These are phyloP conservation scores for Griposia aprilina DNA, from an alignment of 2,888 invertebrate species.

Conservation along the genomic window DNA sequence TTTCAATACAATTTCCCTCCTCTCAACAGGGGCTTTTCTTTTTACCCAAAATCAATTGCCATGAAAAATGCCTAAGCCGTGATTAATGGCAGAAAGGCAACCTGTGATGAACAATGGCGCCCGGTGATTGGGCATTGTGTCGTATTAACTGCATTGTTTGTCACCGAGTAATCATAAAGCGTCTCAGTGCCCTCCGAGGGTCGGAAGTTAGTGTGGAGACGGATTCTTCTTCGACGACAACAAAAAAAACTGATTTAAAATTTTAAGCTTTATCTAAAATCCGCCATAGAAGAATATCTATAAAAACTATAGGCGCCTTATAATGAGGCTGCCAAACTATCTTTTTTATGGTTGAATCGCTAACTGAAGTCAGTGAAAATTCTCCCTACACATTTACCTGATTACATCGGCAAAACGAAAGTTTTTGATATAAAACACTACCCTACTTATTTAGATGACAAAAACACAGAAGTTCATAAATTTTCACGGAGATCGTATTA, in stretches of 20 bases:
- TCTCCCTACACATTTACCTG: not conserved
- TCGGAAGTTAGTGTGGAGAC: constrained; percentile 69
- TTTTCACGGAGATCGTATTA: constrained; percentile 27
- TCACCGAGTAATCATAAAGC: constrained; percentile 84
- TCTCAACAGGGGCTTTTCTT: constrained; percentile 11
- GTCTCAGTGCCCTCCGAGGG: constrained; percentile 82
- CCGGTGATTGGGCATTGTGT: constrained; percentile 89
- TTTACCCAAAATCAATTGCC: constrained; percentile 36
- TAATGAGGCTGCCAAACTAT: not conserved
- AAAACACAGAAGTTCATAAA: not conserved
- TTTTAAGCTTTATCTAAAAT: not conserved
- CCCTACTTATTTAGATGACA: not conserved
- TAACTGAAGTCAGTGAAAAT: not conserved
- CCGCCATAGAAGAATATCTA: not conserved
- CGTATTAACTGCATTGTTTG: constrained; percentile 89
- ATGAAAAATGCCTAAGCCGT: constrained; percentile 44
- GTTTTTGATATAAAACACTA: not conserved
- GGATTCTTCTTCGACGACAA: constrained; percentile 46
- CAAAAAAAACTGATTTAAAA: not conserved
- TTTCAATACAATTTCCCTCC: not conserved
- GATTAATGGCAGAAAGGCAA: constrained; percentile 50
- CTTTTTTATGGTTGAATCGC: not conserved
- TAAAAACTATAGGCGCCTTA: too few species aligned
- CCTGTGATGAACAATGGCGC: constrained; percentile 67
- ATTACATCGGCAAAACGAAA: not conserved